Percentiles rank a stretch among this genome's conserved stretches.
Evolutionary conservation across 2,888 invertebrate genomes (phyloP).

Genomic region (Glomeris marginata): DNA sequence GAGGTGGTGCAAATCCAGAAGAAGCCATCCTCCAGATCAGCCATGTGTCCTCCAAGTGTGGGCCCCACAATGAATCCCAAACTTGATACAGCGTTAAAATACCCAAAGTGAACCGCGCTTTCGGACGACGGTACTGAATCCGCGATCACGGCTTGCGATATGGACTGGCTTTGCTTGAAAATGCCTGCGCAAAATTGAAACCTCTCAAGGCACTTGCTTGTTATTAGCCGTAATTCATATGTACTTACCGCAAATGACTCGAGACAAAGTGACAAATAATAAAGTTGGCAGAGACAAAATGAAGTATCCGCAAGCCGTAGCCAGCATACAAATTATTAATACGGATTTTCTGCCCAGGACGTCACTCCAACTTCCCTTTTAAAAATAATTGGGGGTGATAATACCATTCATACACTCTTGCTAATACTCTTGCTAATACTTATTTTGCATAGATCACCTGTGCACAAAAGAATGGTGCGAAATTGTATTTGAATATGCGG

Average conservation of each 20-base stretch:
- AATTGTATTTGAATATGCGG: too few relatives aligned
- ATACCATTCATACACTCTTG: too few relatives aligned
- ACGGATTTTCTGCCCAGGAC: conserved; percentile 23
- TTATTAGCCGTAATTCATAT: conserved; percentile 24
- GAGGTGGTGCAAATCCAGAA: conserved; percentile 22
- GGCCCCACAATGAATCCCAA: conserved; percentile 31
- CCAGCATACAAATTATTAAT: conserved; percentile 24
- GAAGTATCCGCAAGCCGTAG: conserved; percentile 25
- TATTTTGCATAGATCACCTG: too few relatives aligned
- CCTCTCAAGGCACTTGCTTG: too few relatives aligned
- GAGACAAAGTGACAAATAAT: conserved; percentile 22
- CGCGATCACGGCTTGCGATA: conserved; percentile 25
- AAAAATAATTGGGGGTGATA: too few relatives aligned
- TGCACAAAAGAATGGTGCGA: too few relatives aligned
- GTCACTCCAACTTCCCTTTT: conserved; percentile 32
- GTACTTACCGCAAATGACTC: conserved; percentile 20
- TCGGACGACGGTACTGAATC: conserved; percentile 21
- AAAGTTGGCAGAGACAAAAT: conserved; percentile 24
- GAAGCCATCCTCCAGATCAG: conserved; percentile 25
- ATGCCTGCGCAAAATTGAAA: conserved; percentile 26
- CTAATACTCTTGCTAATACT: too few relatives aligned
- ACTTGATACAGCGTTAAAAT: conserved; percentile 27
- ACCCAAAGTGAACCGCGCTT: conserved; percentile 24
- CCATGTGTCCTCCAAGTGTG: conserved; percentile 28
- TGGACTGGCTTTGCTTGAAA: conserved; percentile 30